A percentile compares a stretch with the other conserved stretches of the same genome.
Conservation (phyloP, 2,113 vertebrate species). For the Bubo blakistoni region DNA sequence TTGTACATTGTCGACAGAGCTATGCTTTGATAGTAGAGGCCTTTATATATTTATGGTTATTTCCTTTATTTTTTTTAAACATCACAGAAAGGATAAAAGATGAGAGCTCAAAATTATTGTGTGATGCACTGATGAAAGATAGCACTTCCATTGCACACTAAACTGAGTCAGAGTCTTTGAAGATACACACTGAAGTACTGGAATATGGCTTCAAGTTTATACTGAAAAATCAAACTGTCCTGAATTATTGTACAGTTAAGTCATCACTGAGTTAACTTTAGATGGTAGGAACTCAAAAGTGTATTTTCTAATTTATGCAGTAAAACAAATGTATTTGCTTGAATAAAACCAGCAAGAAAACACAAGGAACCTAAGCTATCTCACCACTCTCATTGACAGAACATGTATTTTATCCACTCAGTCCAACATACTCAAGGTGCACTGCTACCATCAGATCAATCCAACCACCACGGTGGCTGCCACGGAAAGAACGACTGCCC, state of each 20-base stretch:
- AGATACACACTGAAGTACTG: not conserved
- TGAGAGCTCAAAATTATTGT: not conserved
- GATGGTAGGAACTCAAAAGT: not conserved
- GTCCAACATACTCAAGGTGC: not conserved
- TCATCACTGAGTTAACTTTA: not conserved
- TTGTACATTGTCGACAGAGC: not conserved
- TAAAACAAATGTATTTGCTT: not conserved
- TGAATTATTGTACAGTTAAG: not conserved
- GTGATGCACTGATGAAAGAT: not conserved
- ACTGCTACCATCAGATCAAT: not conserved
- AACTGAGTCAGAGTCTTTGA: not conserved
- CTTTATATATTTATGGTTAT: not conserved
- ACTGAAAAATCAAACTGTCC: not conserved
- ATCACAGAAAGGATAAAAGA: not conserved
- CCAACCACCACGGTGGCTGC: not conserved
- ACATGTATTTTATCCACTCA: not conserved
- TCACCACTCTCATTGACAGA: not conserved
- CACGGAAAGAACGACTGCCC: accelerated
- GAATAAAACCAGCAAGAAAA: not conserved
- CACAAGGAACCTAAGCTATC: not conserved
- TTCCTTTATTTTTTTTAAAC: not conserved
- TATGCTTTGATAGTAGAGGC: not conserved
- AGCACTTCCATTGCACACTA: not conserved
- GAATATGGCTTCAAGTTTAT: not conserved
- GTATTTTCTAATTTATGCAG: not conserved